A percentile compares a stretch with the other conserved stretches of the same genome.
Conservation (phyloP, 2,888 invertebrate genomes). For the Dichetophora obliterata region DNA sequence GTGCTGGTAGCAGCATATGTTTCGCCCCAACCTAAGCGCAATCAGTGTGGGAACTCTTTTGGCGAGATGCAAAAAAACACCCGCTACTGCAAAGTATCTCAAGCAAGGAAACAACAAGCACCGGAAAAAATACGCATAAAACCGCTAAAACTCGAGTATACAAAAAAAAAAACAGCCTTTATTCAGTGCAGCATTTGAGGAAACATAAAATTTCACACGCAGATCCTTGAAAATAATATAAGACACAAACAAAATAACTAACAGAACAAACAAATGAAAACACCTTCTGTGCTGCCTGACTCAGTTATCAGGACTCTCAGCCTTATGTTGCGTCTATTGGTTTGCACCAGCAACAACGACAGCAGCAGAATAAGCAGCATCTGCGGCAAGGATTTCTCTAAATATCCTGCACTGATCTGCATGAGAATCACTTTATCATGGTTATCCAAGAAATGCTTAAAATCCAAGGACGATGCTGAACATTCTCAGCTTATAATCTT, state of each 20-base stretch:
- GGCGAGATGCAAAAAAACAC: not conserved
- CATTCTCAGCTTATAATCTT: slow-evolving; percentile 6
- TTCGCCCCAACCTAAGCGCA: not conserved
- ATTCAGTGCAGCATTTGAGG: too few relatives aligned
- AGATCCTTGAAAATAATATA: not conserved
- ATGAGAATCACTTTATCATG: not conserved
- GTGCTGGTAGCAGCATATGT: not conserved
- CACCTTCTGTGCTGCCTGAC: not conserved
- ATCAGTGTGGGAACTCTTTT: slow-evolving; percentile 5
- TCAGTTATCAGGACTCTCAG: not conserved
- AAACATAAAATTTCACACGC: slow-evolving; percentile 10
- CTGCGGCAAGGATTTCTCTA: not conserved
- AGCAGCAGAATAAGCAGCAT: not conserved
- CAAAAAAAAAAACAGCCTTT: too few relatives aligned
- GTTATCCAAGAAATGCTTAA: not conserved
- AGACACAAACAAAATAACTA: too few relatives aligned
- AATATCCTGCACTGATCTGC: slow-evolving; percentile 9
- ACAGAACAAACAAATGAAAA: not conserved
- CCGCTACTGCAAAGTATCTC: not conserved
- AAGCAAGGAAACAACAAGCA: not conserved
- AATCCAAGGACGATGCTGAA: slow-evolving; percentile 1
- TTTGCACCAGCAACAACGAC: not conserved
- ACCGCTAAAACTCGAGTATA: not conserved
- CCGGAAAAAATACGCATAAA: slow-evolving; percentile 4
- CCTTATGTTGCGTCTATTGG: not conserved